A percentile compares a stretch with the other conserved stretches of the same genome.
Conservation (phyloP, 2,113 vertebrate genomes). For the Hyperopisus bebe region DNA sequence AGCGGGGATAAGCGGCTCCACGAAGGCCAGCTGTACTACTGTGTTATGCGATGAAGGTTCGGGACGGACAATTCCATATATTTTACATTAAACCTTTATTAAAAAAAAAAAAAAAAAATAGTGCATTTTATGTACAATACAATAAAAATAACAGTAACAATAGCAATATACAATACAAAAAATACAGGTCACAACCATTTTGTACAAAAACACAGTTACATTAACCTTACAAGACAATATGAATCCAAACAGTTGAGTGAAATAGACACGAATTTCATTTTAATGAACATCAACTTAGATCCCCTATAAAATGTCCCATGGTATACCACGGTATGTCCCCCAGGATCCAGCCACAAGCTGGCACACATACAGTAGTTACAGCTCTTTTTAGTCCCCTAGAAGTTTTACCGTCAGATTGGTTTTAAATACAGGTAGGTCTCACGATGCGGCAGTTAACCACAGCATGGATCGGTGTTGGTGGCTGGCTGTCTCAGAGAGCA, state of each 20-base stretch:
- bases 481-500: background rate
- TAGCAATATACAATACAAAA: conserved; percentile 64
- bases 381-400: background rate
- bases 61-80: background rate
- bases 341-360: background rate
- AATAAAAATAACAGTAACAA: conserved; percentile 65
- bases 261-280: background rate
- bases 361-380: background rate
- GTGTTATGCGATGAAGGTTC: background rate
- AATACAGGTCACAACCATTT: conserved; percentile 62
- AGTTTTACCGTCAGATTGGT: background rate
- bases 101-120: conserved; percentile 69
- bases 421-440: background rate
- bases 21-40: background rate
- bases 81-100: conserved; percentile 47
- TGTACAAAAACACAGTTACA: conserved; percentile 65
- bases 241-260: conserved; percentile 28
- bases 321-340: background rate
- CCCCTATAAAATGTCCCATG: background rate
- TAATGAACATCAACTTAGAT: background rate
- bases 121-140: conserved; percentile 70
- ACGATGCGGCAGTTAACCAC: background rate
- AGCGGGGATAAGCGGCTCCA: background rate
- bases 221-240: conserved; percentile 49
- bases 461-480: background rate